Evolutionary conservation across 2,113 vertebrate genomes (phyloP), one percentile per base, ranked within the genome.

Genomic region (Cebidichthys violaceus): DNA sequence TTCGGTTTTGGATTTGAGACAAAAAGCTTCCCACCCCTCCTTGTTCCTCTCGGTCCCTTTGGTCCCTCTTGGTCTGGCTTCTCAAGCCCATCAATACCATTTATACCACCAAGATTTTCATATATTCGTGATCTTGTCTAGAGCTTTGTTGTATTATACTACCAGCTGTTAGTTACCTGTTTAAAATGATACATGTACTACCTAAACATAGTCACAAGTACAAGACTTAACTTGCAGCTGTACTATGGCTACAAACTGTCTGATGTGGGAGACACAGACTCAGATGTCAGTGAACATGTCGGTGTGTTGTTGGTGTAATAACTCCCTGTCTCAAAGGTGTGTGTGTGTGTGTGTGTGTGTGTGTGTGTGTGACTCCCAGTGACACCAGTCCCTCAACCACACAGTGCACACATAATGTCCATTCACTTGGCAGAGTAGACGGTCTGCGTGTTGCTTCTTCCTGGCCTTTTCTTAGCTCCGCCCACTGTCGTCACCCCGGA

Each of bases 321-420:
- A 37, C 78, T 69, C 66, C 57, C 70, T 77, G 62, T 79, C 43
- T 69, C 14, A n/a, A n/a, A n/a, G n/a, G 29, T 31, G 71, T 64
- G 37, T 60, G 57, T 69, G 67, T 83, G 55, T 79, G 27, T 73
- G 50, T n/a, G n/a, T n/a, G n/a, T n/a, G 29, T 31, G 71, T 64
- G 37, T 60, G 57, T 69, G 67, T 83, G 55, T 79, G 27, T 73
- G 50, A 79, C 80, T 82, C 64, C 62, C 66, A 33, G 31, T 39
- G 37, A 71, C 10, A 1, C 27, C 2, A 13, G 68, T 82, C 57
- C 45, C 70, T 79, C 72, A 64, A 55, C 10, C 76, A 74, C 69
- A n/a, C 24, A n/a, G 7, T 52, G 67, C 70, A 70, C 57, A 18
- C 3, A 60, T 59, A n/a, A n/a, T n/a, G n/a, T 68, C 65, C 29